Evolutionary conservation across 2,888 invertebrate genomes (phyloP), one percentile per base, ranked within the genome.

Genomic region (Morpho helenor): DNA sequence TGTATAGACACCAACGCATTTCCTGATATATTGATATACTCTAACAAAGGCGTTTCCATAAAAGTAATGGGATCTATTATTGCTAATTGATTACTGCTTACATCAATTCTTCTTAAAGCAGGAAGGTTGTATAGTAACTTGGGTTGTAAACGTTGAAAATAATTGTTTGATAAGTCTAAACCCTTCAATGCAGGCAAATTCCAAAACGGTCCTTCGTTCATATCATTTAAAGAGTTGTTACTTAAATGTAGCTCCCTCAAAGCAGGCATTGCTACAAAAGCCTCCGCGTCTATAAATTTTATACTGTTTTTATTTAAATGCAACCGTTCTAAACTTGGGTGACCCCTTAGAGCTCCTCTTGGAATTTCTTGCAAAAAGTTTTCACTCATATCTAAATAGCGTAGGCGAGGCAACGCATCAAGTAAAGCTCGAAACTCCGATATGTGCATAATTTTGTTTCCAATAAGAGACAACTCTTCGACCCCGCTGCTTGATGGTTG

Each of bases 181-280:
- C 97, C 97, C 88, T 96, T 97, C 4, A 97, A 84, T 7, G 94
- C 94, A 0, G 96, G 96, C 49, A 97, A 85, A 84, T 96, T 95
- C 96, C 96, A 97, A 73, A 95, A 94, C 0, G 96, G 96, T 52
- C 94, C 92, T 63, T 94, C 94, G 49, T 94, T 85, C 53, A 94
- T 88, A 74, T 95, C 95, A 1, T 93, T 92, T 40, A 98, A 81
- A 2, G 96, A 96, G 76, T 98, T 98, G 72, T 97, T 97, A 66
- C 94, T 93, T 60, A 98, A 86, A 68, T 96, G 93, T 43, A 98
- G 87, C 74, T 97, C 96, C 67, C 96, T 91, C 44, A 98, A 82
- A 0, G 96, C 95, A 0, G 96, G 96, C 94, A 97, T 95, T 10
- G 95, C 95, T 75, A 94, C 93, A 74, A 97, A 94, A 0, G 96